phyloP scores from a whole-genome alignment of 92 coral and sea anemone genomes.

The Nematostella vectensis region DNA sequence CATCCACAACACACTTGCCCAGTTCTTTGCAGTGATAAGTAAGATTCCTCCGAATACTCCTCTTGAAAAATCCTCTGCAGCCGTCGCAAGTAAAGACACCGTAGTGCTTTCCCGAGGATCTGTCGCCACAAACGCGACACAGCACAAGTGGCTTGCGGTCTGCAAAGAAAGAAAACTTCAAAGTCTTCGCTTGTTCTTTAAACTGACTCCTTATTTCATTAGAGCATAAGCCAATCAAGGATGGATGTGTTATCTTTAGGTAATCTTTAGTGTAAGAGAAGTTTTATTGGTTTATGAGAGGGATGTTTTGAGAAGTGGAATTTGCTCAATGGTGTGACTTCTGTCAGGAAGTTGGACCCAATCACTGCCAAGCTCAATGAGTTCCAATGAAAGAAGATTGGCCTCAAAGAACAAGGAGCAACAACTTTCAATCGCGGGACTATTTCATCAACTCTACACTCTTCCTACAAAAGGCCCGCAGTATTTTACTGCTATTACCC shows the following conservation, averaged over 20 bases:
- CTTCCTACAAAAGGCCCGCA: too few species aligned
- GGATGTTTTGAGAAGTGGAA: too few species aligned
- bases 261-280: too few species aligned
- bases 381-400: too few species aligned
- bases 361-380: too few species aligned
- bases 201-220: not conserved
- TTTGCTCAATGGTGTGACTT: too few species aligned
- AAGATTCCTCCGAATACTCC: slow-evolving; percentile 78
- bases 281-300: too few species aligned
- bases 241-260: not conserved
- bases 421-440: too few species aligned
- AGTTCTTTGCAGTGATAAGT: slow-evolving; percentile 84
- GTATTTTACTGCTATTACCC: too few species aligned
- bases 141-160: slow-evolving; percentile 85
- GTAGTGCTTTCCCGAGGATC: slow-evolving; percentile 99
- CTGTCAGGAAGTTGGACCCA: too few species aligned
- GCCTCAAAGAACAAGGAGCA: too few species aligned
- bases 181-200: not conserved
- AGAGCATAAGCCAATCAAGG: slow-evolving; percentile 2
- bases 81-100: slow-evolving; percentile 99
- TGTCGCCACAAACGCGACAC: slow-evolving; percentile 93
- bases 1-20: slow-evolving; percentile 87
- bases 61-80: slow-evolving; percentile 92
- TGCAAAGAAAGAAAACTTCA: slow-evolving; percentile 4
- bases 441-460: too few species aligned